Conservation (phyloP, 2,888 invertebrate genomes). For the Cantharis flavilabris region DNA sequence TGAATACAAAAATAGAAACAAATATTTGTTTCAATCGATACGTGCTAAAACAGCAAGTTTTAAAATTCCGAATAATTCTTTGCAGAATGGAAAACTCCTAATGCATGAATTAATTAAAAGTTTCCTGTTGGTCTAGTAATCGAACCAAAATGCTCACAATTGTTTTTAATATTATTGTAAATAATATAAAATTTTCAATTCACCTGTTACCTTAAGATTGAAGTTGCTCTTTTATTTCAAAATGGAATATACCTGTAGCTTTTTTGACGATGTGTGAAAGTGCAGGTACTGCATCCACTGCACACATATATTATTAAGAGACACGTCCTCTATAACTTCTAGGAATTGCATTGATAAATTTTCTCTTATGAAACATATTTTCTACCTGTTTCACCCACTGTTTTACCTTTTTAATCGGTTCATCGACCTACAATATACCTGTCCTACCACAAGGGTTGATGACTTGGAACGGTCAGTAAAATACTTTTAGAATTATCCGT, state of each 20-base stretch:
- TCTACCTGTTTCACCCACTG: conserved; percentile 35
- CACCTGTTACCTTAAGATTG: background rate
- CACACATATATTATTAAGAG: background rate
- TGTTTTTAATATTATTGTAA: background rate
- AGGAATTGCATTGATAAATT: conserved; percentile 7
- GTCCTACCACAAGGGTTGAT: conserved; percentile 42
- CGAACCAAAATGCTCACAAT: conserved; percentile 1
- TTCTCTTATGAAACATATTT: conserved; percentile 25
- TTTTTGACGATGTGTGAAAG: background rate
- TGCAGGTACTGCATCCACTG: background rate
- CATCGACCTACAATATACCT: conserved; percentile 38
- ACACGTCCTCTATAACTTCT: background rate
- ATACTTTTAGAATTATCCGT: conserved; percentile 20
- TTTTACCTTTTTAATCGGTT: conserved; percentile 38
- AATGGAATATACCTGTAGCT: background rate
- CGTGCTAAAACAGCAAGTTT: conserved; percentile 36
- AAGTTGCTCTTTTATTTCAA: background rate
- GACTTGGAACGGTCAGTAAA: conserved; percentile 38
- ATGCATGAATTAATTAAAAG: conserved; percentile 26
- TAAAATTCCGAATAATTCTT: conserved; percentile 28
- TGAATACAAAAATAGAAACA: conserved; percentile 39
- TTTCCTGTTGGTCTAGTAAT: conserved; percentile 2
- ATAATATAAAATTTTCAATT: background rate
- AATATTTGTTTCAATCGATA: conserved; percentile 37
- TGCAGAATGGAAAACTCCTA: conserved; percentile 16